Percentiles rank a stretch among this genome's conserved stretches.
Evolutionary conservation across 2,888 invertebrate species (phyloP).

Genomic region (Melanostoma mellinum): DNA sequence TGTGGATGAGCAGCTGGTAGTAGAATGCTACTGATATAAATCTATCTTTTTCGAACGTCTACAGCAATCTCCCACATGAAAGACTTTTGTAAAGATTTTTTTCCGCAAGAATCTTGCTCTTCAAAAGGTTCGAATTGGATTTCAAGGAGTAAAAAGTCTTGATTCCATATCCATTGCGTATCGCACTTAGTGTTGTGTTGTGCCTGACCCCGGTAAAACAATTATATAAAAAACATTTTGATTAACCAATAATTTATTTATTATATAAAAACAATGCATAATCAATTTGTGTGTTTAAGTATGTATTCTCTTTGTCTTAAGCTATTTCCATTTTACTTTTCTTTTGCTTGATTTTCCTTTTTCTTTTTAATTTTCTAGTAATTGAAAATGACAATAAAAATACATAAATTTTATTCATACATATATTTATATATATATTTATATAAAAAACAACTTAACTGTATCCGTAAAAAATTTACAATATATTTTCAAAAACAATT

Average conservation of each 20-base stretch:
- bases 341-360: conserved; percentile 23
- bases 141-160: no score
- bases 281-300: conserved; percentile 66
- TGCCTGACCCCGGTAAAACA: no score
- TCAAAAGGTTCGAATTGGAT: no score
- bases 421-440: conserved; percentile 43
- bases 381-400: conserved; percentile 71
- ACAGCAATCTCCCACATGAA: no score
- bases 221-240: neutral
- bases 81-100: no score
- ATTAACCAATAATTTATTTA: conserved; percentile 70
- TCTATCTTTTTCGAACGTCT: no score
- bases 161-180: no score
- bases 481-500: conserved; percentile 57
- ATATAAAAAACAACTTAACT: conserved; percentile 67
- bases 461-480: conserved; percentile 71
- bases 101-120: no score
- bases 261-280: conserved; percentile 71
- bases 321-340: conserved; percentile 35
- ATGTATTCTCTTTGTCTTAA: conserved; percentile 33
- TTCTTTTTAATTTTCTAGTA: conserved; percentile 61
- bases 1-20: no score
- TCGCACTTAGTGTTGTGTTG: no score
- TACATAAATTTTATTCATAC: conserved; percentile 50
- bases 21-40: no score